Base-by-base conservation (phyloP, 2,113 vertebrate species). In the Prietella phreatophila region DNA sequence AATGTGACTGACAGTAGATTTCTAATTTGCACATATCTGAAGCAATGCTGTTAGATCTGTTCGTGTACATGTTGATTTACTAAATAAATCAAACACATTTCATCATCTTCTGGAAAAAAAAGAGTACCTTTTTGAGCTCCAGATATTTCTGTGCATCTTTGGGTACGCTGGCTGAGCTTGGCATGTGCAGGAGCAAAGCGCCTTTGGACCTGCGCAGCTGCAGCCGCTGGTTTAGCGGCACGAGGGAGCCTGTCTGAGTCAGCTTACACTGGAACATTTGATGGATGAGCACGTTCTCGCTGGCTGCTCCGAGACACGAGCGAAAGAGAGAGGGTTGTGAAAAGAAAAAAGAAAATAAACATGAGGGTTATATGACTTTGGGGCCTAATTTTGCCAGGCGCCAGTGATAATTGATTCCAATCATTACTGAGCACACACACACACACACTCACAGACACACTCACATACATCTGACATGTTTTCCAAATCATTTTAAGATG, bases 261-360 rank as follows among this genome's bases (percentile, higher is more conserved):
- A 97, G 91, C 92, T 98, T 99, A 89, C 96, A 96, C 94, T 97
- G 97, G 94, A 99, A 99, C 94, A 99, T 93, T 55, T 97, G 97
- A 92, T 95, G 96, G 93, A 99, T 93, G 91, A 99, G 94, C 80
- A 98, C 94, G 33, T 96, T 99, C 94, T 98, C 97, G 92, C 97
- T 99, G 88, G 97, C 98, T 99, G 92, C 85, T 88, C 86, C 9
- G 15, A 56, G 47, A 86, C 7, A 53, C 25, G 33, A 63, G 27
- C 63, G 30, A 75, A 39, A 56, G n/a, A 15, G 82, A 85, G 79
- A 58, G 47, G 82, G 63, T 84, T 36, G 78, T 84, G 85, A 78
- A 90, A 73, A 33, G 82, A 86, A 71, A 88, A 36, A 82, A 79
- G 85, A 88, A 88, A 91, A 87, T 80, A 89, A 91, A 88, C 79